phyloP scores from a whole-genome alignment of 2,113 vertebrate species.

The Butorides virescens region DNA sequence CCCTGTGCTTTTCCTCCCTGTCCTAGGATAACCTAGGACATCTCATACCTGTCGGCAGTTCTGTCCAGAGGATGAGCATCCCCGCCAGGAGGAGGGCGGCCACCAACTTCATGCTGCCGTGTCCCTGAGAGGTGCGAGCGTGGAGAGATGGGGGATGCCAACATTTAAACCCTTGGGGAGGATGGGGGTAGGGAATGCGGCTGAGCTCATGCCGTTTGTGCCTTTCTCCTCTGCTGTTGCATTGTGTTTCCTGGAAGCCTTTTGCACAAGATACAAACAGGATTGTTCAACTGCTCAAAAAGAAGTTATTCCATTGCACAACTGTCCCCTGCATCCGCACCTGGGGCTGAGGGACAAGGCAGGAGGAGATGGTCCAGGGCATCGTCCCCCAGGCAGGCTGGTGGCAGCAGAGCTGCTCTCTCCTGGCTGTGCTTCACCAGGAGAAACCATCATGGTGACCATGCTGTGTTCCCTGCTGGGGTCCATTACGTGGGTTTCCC shows the following conservation, averaged over 20 bases:
- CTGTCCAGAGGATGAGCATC: conserved; percentile 46
- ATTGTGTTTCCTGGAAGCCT: background rate
- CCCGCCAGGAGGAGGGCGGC: background rate
- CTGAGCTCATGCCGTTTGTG: background rate
- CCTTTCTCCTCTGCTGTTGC: background rate
- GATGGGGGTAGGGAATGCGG: background rate
- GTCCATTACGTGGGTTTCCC: fast-evolving
- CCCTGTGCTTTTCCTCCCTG: background rate
- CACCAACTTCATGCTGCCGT: background rate
- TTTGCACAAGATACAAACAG: background rate
- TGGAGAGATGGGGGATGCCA: fast-evolving
- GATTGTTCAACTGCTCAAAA: background rate
- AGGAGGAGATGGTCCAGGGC: background rate
- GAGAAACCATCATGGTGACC: background rate
- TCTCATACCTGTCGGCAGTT: conserved; percentile 3
- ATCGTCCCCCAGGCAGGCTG: background rate
- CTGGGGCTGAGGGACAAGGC: background rate
- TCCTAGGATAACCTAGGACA: background rate
- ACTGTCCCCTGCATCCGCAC: background rate
- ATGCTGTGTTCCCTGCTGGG: fast-evolving
- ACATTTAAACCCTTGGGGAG: background rate
- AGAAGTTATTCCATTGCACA: background rate
- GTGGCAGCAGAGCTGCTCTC: background rate
- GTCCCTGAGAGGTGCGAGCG: fast-evolving
- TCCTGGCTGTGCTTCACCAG: background rate